Evolutionary conservation across 2,888 invertebrate species (phyloP), one percentile per base, ranked within the genome.

Genomic region (Mayetiola destructor): DNA sequence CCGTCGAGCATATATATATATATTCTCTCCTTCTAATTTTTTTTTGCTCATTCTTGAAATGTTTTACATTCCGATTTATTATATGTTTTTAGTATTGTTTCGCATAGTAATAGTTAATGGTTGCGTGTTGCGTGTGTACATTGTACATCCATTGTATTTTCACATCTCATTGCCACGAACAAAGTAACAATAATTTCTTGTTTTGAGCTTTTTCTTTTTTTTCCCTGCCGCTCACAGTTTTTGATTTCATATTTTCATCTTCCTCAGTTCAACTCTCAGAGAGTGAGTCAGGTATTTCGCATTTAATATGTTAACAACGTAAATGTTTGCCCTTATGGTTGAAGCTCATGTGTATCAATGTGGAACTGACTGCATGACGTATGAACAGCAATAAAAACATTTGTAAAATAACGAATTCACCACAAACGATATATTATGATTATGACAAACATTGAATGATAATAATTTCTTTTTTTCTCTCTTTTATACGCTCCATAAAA

Each of bases 401-500:
- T 48, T 48, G 48, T 48, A 14, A 16, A 48, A 48, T 48, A 48
- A 48, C 48, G 27, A 23, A 48, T 48, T 48, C 27, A 48, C 48
- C 48, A 27, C 48, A 27, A 48, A 48, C 27, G 27, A 48, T 48
- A 16, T 48, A 48, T 48, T 48, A 48, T 48, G 48, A 48, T 48
- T 48, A 48, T 48, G 29, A 27, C 48, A 48, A 48, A 27, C 48
- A 27, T 48, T 48, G 48, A 48, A 48, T 48, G 48, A 48, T 48
- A 48, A 48, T 48, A n/a, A n/a, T n/a, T n/a, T n/a, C n/a, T 48
- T 48, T 27, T 27, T 48, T 9, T 40, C 40, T 4, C 36, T 36
- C 36, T 4, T 12, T 36, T 16, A 14, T 16, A n/a, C 36, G 4
- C 9, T 40, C 21, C 8, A 3, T n/a, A n/a, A n/a, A n/a, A n/a